Conservation (phyloP, 2,888 invertebrate genomes). For the Trissoscelio sp. region DNA sequence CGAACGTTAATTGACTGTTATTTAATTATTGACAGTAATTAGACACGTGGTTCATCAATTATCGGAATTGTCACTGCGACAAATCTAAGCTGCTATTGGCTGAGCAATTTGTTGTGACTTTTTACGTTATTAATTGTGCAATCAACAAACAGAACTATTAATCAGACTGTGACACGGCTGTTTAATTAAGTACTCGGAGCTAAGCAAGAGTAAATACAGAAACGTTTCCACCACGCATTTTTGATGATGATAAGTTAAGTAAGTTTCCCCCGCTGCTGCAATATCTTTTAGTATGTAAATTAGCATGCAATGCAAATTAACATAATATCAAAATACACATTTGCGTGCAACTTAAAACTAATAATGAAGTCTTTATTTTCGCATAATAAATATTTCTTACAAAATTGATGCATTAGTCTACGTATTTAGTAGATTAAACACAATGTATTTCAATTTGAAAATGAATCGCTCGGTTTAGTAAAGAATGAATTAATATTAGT, state of each 20-base stretch:
- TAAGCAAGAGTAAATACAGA: not conserved
- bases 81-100: too few relatives aligned
- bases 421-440: too few relatives aligned
- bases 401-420: conserved; percentile 11
- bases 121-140: too few relatives aligned
- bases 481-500: too few relatives aligned
- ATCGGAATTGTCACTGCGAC: not conserved
- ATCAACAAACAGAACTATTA: too few relatives aligned
- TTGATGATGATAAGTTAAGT: conserved; percentile 2
- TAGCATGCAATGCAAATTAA: not conserved
- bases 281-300: conserved; percentile 14
- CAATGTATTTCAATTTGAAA: too few relatives aligned
- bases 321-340: conserved; percentile 17
- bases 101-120: too few relatives aligned
- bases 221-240: not conserved
- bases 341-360: not conserved
- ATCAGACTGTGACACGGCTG: not conserved
- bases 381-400: not conserved
- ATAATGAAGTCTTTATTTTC: not conserved
- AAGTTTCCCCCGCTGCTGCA: not conserved
- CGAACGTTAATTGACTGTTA: conserved; percentile 18
- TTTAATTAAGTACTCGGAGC: conserved; percentile 8
- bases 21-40: conserved; percentile 38
- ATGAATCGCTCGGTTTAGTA: too few relatives aligned
- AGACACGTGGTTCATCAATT: conserved; percentile 17